Evolutionary conservation across 2,797 vertebrate genomes (phyloP), one percentile per base, ranked within the genome.

Genomic region (Siniperca obscura): DNA sequence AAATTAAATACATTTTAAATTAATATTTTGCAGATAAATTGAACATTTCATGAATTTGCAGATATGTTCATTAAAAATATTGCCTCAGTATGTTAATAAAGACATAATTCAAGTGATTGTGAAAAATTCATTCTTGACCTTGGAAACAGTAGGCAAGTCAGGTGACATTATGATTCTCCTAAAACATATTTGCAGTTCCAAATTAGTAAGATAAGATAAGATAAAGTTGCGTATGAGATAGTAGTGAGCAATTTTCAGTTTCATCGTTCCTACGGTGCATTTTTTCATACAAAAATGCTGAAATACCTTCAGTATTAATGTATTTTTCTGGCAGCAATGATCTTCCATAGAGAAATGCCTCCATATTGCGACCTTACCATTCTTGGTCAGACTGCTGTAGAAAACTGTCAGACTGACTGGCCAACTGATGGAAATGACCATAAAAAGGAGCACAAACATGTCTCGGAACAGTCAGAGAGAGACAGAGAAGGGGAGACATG

Each of bases 381-480:
- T 73, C 64, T 61, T 82, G 86, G 81, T 77, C 61, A 75, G 52
- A 25, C 27, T 55, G 70, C 78, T 72, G 74, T 3, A 2, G 61
- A 44, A 40, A 16, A 42, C 22, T 50, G 44, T 70, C 42, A 50
- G 21, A 46, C 56, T 25, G 48, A 71, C 22, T 34, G 60, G 48
- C 70, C 53, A 14, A 5, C 65, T 57, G 72, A 74, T 80, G 61
- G 25, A 75, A 21, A 44, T 52, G 83, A 70, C 78, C 83, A 82
- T 87, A 87, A 80, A 84, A 80, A 80, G 87, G 36, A 78, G 67
- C 50, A 48, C 53, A 69, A 44, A 55, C 22, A 12, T 40, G 48
- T 50, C 56, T 68, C 2, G 19, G 55, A 73, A 7, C 30, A 70
- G 70, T 14, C n/a, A 56, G 65, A 50, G 44, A 61, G 44, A 61